phyloP scores from a whole-genome alignment of 2,888 invertebrate genomes.

The Platypus cylindrus region DNA sequence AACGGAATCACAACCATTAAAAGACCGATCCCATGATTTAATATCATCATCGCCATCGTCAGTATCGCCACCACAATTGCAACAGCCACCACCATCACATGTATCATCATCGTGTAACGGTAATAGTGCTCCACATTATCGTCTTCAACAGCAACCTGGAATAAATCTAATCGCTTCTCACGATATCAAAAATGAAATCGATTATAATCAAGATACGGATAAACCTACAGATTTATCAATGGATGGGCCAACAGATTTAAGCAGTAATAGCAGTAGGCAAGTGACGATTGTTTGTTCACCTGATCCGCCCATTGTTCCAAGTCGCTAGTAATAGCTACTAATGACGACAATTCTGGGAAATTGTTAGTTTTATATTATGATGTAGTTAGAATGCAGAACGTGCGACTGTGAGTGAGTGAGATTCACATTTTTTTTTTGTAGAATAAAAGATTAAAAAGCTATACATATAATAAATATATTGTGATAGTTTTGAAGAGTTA shows the following conservation, averaged over 20 bases:
- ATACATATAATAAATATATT: too few relatives aligned
- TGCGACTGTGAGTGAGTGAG: too few relatives aligned
- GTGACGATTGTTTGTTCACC: slow-evolving; percentile 33
- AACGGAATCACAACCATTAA: slow-evolving; percentile 17
- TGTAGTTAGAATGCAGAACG: too few relatives aligned
- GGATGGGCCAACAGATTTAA: slow-evolving; percentile 33
- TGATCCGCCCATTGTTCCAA: slow-evolving; percentile 28
- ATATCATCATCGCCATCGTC: slow-evolving; percentile 9
- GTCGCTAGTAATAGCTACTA: slow-evolving; percentile 22
- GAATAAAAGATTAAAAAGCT: too few relatives aligned
- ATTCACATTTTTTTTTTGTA: too few relatives aligned
- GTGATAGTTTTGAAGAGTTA: too few relatives aligned
- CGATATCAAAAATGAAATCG: slow-evolving; percentile 13
- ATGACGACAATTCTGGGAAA: too few relatives aligned
- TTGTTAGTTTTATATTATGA: too few relatives aligned
- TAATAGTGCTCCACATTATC: too few relatives aligned
- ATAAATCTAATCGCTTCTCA: neutral
- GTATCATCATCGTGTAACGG: too few relatives aligned
- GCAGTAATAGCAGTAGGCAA: slow-evolving; percentile 30
- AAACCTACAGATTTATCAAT: slow-evolving; percentile 35
- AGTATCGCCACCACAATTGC: slow-evolving; percentile 10
- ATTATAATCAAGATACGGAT: slow-evolving; percentile 28
- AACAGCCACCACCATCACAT: slow-evolving; percentile 8
- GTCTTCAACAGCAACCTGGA: slow-evolving; percentile 5
- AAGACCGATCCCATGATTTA: slow-evolving; percentile 6